phyloP scores from a whole-genome alignment of 2,113 vertebrate genomes.

The Anarhynchus alexandrinus region DNA sequence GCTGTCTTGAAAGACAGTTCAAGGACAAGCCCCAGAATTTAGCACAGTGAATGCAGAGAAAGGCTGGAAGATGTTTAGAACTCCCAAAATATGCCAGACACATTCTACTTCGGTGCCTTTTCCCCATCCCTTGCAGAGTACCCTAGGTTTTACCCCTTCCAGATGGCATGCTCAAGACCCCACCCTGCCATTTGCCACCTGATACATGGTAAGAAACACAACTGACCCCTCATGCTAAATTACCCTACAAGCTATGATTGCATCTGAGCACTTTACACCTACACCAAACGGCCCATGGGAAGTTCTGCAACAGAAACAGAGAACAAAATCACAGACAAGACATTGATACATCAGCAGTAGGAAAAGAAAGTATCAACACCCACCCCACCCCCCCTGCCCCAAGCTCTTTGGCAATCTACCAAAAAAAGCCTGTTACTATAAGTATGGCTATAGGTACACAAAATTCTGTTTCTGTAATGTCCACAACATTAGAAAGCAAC shows the following conservation, averaged over 20 bases:
- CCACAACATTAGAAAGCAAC: background rate
- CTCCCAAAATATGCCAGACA: rapidly evolving
- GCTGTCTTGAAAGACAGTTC: background rate
- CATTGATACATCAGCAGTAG: background rate
- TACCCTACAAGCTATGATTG: background rate
- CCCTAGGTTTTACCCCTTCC: background rate
- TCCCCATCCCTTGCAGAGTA: background rate
- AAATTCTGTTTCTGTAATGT: background rate
- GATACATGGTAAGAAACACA: background rate
- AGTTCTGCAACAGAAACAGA: background rate
- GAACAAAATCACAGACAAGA: background rate
- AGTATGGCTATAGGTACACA: background rate
- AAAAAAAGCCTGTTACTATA: background rate
- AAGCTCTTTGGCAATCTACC: background rate
- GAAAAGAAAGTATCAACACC: background rate
- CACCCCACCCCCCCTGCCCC: too few relatives aligned
- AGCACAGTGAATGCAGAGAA: background rate
- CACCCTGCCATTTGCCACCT: background rate
- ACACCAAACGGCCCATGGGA: rapidly evolving
- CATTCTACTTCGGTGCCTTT: background rate
- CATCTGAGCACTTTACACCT: background rate
- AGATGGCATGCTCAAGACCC: background rate
- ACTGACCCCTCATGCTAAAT: background rate
- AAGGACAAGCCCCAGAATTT: background rate
- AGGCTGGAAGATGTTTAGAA: background rate